Percentiles rank a stretch among this genome's conserved stretches.
phyloP scores from a whole-genome alignment of 2,113 vertebrate species.

The Daphoenositta chrysoptera region DNA sequence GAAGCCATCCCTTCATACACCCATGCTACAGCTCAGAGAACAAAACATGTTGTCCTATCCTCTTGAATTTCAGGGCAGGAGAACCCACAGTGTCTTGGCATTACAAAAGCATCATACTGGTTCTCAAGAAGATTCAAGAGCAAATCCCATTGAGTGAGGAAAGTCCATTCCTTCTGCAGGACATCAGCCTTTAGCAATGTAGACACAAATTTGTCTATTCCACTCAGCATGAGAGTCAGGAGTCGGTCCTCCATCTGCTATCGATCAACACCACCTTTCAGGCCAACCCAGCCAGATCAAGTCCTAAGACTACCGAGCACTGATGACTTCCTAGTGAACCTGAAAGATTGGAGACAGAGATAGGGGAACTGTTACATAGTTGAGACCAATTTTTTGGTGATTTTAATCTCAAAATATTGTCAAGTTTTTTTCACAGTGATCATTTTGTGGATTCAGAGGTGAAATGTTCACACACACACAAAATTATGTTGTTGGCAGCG shows the following conservation, averaged over 20 bases:
- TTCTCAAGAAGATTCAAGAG: background rate
- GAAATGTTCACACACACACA: background rate
- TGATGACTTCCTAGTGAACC: background rate
- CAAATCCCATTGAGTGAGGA: background rate
- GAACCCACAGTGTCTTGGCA: background rate
- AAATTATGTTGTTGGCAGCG: background rate
- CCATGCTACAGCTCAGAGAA: rapidly evolving
- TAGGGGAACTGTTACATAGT: background rate
- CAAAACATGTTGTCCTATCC: rapidly evolving
- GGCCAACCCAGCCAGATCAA: background rate
- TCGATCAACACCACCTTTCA: background rate
- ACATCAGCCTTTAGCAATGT: background rate
- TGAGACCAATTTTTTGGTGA: background rate
- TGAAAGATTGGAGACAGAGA: rapidly evolving
- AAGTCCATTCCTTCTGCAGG: background rate
- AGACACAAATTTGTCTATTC: background rate
- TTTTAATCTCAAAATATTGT: background rate
- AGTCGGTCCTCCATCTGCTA: background rate
- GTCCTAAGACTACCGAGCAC: background rate
- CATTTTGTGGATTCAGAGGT: background rate
- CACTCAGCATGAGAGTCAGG: rapidly evolving
- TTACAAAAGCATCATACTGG: background rate
- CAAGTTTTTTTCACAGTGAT: background rate
- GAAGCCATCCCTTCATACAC: background rate
- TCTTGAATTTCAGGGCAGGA: background rate